Evolutionary conservation across 1,140 invertebrate species (phyloP).

Genomic region (Halesus radiatus): DNA sequence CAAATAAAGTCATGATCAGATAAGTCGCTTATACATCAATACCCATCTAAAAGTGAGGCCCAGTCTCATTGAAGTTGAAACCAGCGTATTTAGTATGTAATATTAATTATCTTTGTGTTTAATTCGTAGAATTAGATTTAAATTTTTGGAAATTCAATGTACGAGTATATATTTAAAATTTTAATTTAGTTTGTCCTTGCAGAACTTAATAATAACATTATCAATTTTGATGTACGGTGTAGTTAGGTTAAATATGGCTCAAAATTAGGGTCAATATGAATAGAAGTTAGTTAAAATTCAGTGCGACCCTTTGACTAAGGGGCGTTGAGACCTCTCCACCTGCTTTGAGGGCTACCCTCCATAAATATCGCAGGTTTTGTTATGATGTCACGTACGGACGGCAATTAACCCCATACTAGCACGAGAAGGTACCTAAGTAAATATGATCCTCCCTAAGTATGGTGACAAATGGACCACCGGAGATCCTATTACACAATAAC

Average conservation of each 20-base stretch:
- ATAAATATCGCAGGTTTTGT: conserved; percentile 49
- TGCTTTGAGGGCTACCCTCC: conserved; percentile 20
- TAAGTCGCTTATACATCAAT: not conserved
- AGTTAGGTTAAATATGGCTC: conserved; percentile 20
- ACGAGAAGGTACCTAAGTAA: not conserved
- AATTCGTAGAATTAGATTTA: no score
- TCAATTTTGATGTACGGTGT: no score
- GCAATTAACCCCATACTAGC: conserved; percentile 36
- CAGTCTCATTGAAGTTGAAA: not conserved
- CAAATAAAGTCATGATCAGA: not conserved
- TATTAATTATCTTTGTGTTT: no score
- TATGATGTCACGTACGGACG: conserved; percentile 23
- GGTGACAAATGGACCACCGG: not conserved
- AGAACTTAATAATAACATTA: no score
- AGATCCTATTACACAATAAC: conserved; percentile 16
- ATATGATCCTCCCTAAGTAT: conserved; percentile 19
- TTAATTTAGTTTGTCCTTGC: no score
- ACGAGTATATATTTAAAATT: no score
- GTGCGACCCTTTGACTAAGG: conserved; percentile 1
- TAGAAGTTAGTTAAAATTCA: conserved; percentile 39
- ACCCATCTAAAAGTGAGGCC: not conserved
- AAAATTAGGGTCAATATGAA: conserved; percentile 41
- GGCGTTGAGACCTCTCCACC: not conserved
- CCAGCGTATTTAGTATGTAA: no score
- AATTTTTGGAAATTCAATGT: no score